These are phyloP conservation scores for Pollimyrus isidori DNA, from an alignment of 2,113 vertebrate genomes.

Conservation along the genomic window DNA sequence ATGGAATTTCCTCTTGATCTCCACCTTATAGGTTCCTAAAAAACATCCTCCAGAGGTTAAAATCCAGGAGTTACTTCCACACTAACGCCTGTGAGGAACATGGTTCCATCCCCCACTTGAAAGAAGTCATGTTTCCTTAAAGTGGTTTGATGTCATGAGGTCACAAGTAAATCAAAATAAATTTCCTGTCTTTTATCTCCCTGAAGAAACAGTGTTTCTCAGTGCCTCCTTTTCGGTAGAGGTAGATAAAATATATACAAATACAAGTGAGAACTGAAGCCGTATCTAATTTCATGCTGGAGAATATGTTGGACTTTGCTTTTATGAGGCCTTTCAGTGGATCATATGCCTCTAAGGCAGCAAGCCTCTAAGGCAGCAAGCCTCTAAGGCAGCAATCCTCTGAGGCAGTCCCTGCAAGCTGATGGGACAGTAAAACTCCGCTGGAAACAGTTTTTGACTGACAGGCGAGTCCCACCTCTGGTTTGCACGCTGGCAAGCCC, in stretches of 20 bases:
- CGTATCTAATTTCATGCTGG: not conserved
- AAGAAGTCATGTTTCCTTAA: not conserved
- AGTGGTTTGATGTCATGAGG: not conserved
- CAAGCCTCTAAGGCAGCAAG: too few species aligned
- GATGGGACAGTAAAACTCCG: not conserved
- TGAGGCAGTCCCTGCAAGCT: not conserved
- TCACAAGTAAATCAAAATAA: not conserved
- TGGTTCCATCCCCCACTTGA: not conserved
- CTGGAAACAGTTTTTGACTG: not conserved
- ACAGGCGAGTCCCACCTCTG: not conserved
- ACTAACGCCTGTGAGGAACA: not conserved
- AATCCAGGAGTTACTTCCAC: not conserved
- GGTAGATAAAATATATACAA: not conserved
- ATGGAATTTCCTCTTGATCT: not conserved
- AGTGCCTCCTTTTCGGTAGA: not conserved
- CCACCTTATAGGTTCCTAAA: not conserved
- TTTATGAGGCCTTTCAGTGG: not conserved
- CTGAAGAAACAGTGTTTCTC: not conserved
- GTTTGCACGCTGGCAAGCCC: not conserved
- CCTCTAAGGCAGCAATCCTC: too few species aligned
- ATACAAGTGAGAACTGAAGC: not conserved
- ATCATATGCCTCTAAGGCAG: not conserved
- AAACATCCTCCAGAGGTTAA: not conserved
- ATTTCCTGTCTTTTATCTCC: not conserved
- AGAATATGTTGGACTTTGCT: not conserved